phyloP scores from a whole-genome alignment of 2,113 vertebrate genomes.

The Polypterus bichir region DNA sequence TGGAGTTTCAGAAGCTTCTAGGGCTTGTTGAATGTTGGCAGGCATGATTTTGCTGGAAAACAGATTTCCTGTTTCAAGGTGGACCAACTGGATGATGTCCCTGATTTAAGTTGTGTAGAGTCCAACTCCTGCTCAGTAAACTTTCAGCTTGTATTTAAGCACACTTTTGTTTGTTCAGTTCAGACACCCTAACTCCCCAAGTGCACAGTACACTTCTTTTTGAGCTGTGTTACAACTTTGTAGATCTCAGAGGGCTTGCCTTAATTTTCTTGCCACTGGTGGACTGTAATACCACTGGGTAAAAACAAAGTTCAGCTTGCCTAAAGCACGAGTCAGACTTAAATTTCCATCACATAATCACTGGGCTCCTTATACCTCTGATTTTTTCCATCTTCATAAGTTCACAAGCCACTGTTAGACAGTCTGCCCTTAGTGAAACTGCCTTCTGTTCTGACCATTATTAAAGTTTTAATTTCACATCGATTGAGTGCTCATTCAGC shows the following conservation, averaged over 20 bases:
- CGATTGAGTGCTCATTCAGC: conserved; percentile 37
- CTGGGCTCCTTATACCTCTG: conserved; percentile 16
- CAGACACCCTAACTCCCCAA: no score
- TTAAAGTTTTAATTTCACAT: conserved; percentile 35
- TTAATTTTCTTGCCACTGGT: no score
- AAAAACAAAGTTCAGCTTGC: neutral
- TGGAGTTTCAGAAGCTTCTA: neutral
- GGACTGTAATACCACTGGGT: neutral
- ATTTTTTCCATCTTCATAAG: conserved; percentile 21
- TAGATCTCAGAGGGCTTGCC: no score
- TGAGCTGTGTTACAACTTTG: no score
- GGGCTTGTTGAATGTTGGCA: accelerated
- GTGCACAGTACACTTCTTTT: no score
- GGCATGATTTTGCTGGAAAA: no score
- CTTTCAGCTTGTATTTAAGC: no score
- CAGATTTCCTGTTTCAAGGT: no score
- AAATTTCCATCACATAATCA: conserved; percentile 19
- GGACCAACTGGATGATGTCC: no score
- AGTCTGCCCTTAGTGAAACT: conserved; percentile 9
- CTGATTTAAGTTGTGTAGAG: no score
- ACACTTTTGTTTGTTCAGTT: no score
- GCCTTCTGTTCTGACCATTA: conserved; percentile 12
- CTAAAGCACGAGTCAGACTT: neutral
- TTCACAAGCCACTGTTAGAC: conserved; percentile 5
- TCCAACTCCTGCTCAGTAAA: no score